Conservation (phyloP, 2,797 vertebrate genomes). For the Tenualosa ilisha region DNA sequence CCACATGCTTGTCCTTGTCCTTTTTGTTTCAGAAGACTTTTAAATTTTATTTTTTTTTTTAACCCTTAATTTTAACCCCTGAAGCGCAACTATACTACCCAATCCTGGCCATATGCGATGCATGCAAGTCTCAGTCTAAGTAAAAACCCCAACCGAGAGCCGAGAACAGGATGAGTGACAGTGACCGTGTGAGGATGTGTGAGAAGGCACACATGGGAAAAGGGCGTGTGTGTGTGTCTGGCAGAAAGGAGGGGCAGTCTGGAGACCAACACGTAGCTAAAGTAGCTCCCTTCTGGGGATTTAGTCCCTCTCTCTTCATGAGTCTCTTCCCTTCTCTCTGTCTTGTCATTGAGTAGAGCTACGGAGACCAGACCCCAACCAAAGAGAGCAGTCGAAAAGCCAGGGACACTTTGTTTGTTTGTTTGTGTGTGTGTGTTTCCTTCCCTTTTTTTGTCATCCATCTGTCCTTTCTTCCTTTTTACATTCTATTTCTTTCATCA, state of each 20-base stretch:
- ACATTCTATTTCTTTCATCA: background rate
- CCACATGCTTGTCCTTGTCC: background rate
- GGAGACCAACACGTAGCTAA: background rate
- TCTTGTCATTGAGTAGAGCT: background rate
- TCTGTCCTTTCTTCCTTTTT: background rate
- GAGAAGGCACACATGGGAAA: background rate
- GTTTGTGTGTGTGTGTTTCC: constrained; percentile 4
- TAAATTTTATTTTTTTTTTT: constrained; percentile 9
- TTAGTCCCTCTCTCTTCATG: background rate
- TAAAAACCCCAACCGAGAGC: background rate
- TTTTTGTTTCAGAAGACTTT: constrained; percentile 7
- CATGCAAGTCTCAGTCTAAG: background rate
- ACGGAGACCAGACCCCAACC: constrained; percentile 68
- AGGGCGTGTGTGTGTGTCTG: background rate
- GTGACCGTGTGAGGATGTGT: background rate
- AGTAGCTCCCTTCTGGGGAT: constrained; percentile 15
- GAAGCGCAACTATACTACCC: constrained; percentile 9
- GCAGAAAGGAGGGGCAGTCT: background rate
- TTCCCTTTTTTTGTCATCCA: background rate
- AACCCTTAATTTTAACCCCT: background rate
- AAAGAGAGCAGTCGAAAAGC: constrained; percentile 80
- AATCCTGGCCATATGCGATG: background rate
- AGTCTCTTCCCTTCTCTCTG: background rate
- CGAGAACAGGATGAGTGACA: background rate
- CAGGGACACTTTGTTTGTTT: constrained; percentile 67